Evolutionary conservation across 2,113 vertebrate species (phyloP).

Genomic region (Acanthisitta chloris): DNA sequence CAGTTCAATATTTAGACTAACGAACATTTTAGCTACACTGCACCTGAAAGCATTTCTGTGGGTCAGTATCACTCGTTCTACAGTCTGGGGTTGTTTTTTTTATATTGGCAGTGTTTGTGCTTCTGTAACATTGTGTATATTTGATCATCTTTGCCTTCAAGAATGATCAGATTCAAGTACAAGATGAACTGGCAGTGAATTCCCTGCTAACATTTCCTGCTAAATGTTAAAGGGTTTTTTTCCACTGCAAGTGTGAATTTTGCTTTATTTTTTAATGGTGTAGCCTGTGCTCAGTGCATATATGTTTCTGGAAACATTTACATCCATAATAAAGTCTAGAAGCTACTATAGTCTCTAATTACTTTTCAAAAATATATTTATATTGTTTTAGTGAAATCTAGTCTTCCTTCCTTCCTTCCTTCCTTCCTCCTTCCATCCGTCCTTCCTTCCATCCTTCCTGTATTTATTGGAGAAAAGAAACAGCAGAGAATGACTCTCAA

Average conservation of each 20-base stretch:
- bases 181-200: conserved; percentile 37
- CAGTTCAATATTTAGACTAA: not conserved
- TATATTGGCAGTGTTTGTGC: not conserved
- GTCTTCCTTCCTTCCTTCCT: not conserved
- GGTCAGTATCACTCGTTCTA: not conserved
- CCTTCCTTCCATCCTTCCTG: too few species aligned
- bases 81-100: rapidly evolving
- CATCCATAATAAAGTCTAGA: conserved; percentile 42
- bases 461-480: not conserved
- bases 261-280: conserved; percentile 7
- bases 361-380: not conserved
- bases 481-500: not conserved
- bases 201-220: conserved; percentile 25
- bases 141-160: conserved; percentile 35
- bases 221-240: conserved; percentile 32
- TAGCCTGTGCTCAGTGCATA: not conserved
- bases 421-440: not conserved
- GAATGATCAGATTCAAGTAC: not conserved
- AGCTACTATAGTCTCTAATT: not conserved
- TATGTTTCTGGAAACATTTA: conserved; percentile 11
- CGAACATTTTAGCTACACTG: not conserved
- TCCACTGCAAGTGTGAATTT: conserved; percentile 23
- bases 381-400: not conserved
- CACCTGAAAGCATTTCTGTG: not conserved
- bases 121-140: not conserved